Conservation (phyloP, 64 coral and sea anemone genomes). For the Pocillopora verrucosa region DNA sequence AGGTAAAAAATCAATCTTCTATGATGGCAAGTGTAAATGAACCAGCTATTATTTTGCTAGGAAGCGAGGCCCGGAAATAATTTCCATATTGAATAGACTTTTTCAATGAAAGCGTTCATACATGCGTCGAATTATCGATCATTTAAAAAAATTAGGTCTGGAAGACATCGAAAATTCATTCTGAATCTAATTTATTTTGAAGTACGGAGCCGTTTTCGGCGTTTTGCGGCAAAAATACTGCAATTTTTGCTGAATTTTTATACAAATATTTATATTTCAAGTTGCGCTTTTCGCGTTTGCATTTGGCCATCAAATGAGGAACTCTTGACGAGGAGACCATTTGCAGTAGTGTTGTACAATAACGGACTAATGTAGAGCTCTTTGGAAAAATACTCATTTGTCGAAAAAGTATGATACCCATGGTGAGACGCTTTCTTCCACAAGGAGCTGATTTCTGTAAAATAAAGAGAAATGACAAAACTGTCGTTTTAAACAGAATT, state of each 20-base stretch:
- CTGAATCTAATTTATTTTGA: background rate
- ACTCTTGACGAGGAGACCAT: background rate
- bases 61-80: background rate
- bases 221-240: background rate
- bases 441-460: background rate
- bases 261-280: background rate
- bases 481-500: background rate
- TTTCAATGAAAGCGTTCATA: background rate
- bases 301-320: no score
- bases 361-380: background rate
- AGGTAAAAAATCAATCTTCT: background rate
- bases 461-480: background rate
- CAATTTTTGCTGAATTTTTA: background rate
- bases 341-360: background rate
- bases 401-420: background rate
- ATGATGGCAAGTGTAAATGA: background rate
- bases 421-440: background rate
- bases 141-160: background rate
- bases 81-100: constrained; percentile 2
- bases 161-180: background rate
- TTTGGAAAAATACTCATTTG: background rate
- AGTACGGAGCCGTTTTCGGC: background rate
- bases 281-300: no score
- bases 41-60: background rate
- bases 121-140: constrained; percentile 11